A percentile compares a stretch with the other conserved stretches of the same genome.
Evolutionary conservation across 92 coral and sea anemone genomes (phyloP).

Genomic region (Nematostella vectensis): DNA sequence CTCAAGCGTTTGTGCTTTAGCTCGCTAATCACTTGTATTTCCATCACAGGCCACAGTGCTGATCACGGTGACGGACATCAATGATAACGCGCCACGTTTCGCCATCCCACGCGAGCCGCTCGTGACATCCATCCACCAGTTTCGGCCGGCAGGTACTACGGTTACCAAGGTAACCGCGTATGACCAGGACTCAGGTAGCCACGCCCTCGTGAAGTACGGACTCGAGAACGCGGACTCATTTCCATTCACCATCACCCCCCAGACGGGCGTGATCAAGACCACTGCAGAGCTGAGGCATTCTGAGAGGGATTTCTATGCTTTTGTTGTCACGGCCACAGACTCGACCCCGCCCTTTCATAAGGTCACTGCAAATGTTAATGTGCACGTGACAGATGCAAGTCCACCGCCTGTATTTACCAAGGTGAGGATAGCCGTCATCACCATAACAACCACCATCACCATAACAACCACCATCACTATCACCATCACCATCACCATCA

Average conservation of each 20-base stretch:
- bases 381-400: constrained; percentile 43
- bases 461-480: too few relatives aligned
- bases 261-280: constrained; percentile 60
- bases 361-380: constrained; percentile 36
- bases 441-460: too few relatives aligned
- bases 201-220: constrained; percentile 43
- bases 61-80: constrained; percentile 64
- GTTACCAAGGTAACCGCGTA: constrained; percentile 61
- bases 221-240: constrained; percentile 28
- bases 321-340: constrained; percentile 80
- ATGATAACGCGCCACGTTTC: constrained; percentile 89
- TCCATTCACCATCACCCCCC: constrained; percentile 43
- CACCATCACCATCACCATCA: constrained; percentile 4
- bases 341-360: constrained; percentile 38
- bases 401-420: constrained; percentile 32
- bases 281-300: constrained; percentile 21
- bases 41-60: constrained; percentile 44
- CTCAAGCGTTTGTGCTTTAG: too few relatives aligned
- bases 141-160: constrained; percentile 25
- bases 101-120: constrained; percentile 67
- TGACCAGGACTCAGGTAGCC: constrained; percentile 53
- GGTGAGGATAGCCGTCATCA: too few relatives aligned
- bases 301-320: constrained; percentile 42
- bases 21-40: too few relatives aligned
- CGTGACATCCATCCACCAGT: constrained; percentile 49